Percentiles rank a stretch among this genome's conserved stretches.
These are phyloP conservation scores for Macaca mulatta DNA, from an alignment of 2,113 vertebrate species.

Conservation along the genomic window DNA sequence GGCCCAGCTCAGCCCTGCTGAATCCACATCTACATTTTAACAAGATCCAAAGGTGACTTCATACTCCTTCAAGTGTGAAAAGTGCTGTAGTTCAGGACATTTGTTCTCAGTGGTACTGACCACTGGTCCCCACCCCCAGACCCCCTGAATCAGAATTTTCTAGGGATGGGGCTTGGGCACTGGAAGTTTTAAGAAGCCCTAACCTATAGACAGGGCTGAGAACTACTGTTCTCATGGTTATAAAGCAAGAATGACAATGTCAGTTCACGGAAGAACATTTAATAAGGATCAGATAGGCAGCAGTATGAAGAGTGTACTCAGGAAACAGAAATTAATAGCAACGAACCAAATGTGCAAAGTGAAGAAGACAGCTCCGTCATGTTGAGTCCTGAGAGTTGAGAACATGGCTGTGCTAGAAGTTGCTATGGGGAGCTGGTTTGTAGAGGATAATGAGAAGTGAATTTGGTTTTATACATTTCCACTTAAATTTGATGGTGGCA, in stretches of 20 bases:
- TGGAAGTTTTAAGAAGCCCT: neutral
- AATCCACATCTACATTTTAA: neutral
- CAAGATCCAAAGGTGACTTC: neutral
- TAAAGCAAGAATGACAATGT: constrained; percentile 12
- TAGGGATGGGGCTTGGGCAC: neutral
- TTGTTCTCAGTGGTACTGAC: neutral
- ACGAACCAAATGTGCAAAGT: neutral
- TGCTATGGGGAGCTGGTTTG: neutral
- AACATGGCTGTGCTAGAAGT: neutral
- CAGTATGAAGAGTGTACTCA: neutral
- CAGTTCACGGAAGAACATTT: neutral
- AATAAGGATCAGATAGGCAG: neutral
- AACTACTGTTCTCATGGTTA: constrained; percentile 1
- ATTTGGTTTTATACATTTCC: neutral
- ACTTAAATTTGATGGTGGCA: neutral
- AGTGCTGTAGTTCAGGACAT: neutral
- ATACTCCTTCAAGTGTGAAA: neutral
- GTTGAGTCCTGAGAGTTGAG: neutral
- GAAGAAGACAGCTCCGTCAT: neutral
- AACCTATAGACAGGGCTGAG: neutral
- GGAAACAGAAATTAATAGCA: neutral
- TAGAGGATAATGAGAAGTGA: neutral
- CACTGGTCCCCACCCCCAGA: neutral
- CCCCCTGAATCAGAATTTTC: neutral
- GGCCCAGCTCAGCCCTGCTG: neutral